Base-by-base conservation (phyloP, 2,888 invertebrate genomes). In the Drosophila anceps region DNA sequence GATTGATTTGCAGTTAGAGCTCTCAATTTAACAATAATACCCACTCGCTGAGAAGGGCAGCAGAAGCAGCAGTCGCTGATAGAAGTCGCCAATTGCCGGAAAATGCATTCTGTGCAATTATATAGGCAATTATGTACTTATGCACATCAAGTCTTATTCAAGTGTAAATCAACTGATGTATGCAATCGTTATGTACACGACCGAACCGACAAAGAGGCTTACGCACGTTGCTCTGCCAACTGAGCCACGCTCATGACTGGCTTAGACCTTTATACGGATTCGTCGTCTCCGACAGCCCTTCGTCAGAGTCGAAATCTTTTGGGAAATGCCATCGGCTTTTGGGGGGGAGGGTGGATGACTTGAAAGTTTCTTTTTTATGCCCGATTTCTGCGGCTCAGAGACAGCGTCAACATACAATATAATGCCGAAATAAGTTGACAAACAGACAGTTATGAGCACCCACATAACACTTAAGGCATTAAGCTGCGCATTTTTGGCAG, bases 41-140 rank as follows among this genome's bases (percentile, higher is more conserved):
- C 73, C 73, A 87, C 87, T 80, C 48, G 74, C 58, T 27, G 83
- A 79, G 61, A 88, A 88, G 58, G 87, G 87, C 73, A 88, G 57
- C 41, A 88, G 74, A 58, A 88, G 68, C 48, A 88, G 64, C 55
- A 88, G 75, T 27, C 82, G 80, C 62, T 88, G 86, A 59, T 88
- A 88, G 69, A 88, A 81, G 39, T 83, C 76, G 50, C 79, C 79
- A 54, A 88, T 68, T 41, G 76, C 73, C 66, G 86, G 84, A 82
- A 88, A 87, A 76, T 84, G 80, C 87, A 88, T 88, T 85, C 67
- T 82, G 53, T 60, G 57, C 51, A 31, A 60, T n/a, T 33, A 53
- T 24, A 35, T 35, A 10, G 31, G 13, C 50, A 31, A 48, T 18
- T 39, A 12, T 39, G n/a, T 12, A n/a, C 39, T 37, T n/a, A 35